A percentile compares a stretch with the other conserved stretches of the same genome.
Evolutionary conservation across 1,140 invertebrate species (phyloP).

Genomic region (Ceratina calcarata): DNA sequence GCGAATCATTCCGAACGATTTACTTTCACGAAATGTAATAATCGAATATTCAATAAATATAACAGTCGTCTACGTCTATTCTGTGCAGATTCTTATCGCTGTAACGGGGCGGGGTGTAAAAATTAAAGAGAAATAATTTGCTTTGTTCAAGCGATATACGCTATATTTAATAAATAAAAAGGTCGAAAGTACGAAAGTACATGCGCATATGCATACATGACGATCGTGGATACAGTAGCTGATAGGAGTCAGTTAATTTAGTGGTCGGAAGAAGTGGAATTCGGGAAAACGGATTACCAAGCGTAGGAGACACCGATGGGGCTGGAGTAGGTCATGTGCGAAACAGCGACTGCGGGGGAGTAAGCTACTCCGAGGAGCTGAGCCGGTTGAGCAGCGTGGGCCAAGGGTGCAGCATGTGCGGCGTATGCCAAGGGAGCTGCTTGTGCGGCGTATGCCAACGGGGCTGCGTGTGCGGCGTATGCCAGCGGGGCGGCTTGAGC

Average conservation of each 20-base stretch:
- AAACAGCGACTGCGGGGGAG: constrained; percentile 85
- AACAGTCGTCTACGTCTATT: background rate
- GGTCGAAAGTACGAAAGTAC: background rate
- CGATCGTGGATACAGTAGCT: background rate
- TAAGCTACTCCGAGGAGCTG: constrained; percentile 78
- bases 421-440: constrained; percentile 56
- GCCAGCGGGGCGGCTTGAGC: constrained; percentile 67
- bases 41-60: constrained; percentile 36
- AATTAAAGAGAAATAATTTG: background rate
- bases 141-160: background rate
- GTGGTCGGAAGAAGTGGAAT: too few relatives aligned
- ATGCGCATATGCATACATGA: background rate
- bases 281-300: constrained; percentile 40
- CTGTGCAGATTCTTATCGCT: background rate
- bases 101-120: background rate
- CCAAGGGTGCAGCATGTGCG: constrained; percentile 55
- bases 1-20: constrained; percentile 18
- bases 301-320: constrained; percentile 81
- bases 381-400: constrained; percentile 53
- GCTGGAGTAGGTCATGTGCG: constrained; percentile 84
- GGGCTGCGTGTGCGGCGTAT: constrained; percentile 54
- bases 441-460: constrained; percentile 41
- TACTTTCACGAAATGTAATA: constrained; percentile 47
- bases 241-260: background rate
- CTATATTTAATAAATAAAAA: constrained; percentile 36